Percentiles rank a stretch among this genome's conserved stretches.
Conservation (phyloP, 2,888 invertebrate genomes). For the Xylophagus ater region DNA sequence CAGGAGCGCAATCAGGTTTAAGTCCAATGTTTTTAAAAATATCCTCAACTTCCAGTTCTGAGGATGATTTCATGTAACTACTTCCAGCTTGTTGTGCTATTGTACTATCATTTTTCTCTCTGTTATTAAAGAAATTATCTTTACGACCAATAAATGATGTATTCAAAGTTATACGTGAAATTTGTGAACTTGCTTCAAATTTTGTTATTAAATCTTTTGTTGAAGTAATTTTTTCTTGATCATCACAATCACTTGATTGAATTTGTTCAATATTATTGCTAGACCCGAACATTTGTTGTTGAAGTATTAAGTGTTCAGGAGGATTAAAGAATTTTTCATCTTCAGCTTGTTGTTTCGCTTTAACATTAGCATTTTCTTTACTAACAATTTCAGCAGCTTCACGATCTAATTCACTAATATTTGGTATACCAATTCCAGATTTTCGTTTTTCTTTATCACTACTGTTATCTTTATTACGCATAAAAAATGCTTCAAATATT, state of each 20-base stretch:
- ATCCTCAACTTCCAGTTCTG: too few species aligned
- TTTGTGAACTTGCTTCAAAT: slow-evolving; percentile 39
- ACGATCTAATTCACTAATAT: slow-evolving; percentile 67
- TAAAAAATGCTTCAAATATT: slow-evolving; percentile 36
- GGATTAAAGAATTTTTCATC: slow-evolving; percentile 28
- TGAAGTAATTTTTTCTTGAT: slow-evolving; percentile 25
- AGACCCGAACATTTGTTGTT: slow-evolving; percentile 16
- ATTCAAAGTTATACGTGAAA: slow-evolving; percentile 13
- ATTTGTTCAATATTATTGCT: slow-evolving; percentile 5
- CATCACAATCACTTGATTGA: not conserved
- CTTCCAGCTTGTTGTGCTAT: not conserved
- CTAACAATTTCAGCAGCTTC: slow-evolving; percentile 58
- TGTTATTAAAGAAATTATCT: slow-evolving; percentile 12
- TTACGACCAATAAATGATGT: slow-evolving; percentile 16
- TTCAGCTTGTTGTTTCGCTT: slow-evolving; percentile 23
- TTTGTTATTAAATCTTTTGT: slow-evolving; percentile 49
- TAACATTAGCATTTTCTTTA: slow-evolving; percentile 20
- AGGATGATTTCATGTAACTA: too few species aligned
- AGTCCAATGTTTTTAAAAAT: too few species aligned
- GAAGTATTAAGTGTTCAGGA: slow-evolving; percentile 15
- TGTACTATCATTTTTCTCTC: slow-evolving; percentile 2
- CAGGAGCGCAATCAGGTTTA: too few species aligned
- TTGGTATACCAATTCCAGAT: slow-evolving; percentile 52
- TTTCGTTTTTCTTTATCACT: slow-evolving; percentile 42
- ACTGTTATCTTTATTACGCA: slow-evolving; percentile 18